Percentiles rank a stretch among this genome's conserved stretches.
Conservation (phyloP, 2,888 invertebrate species). For the Mythimna ferrago region DNA sequence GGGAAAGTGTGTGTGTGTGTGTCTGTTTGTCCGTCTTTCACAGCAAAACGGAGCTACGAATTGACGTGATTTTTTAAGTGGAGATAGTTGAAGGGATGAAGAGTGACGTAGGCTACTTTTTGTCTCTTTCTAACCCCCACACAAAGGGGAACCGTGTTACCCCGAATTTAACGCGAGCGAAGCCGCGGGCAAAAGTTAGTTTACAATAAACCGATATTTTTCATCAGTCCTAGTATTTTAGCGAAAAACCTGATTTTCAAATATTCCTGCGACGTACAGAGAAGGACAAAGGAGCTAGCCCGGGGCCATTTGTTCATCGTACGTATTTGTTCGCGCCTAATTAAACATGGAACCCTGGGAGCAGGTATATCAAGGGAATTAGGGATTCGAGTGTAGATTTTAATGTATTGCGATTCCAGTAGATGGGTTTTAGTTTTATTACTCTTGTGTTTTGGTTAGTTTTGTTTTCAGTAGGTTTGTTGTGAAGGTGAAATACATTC, state of each 20-base stretch:
- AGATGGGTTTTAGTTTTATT: conserved; percentile 56
- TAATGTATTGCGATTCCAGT: conserved; percentile 65
- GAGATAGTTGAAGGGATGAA: too few species aligned
- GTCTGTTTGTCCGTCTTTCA: too few species aligned
- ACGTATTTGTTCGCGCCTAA: conserved; percentile 89
- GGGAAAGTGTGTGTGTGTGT: too few species aligned
- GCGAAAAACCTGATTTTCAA: background rate
- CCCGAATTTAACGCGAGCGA: too few species aligned
- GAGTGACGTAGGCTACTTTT: too few species aligned
- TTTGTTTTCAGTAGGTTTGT: conserved; percentile 27
- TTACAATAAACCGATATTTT: background rate
- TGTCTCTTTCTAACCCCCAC: too few species aligned
- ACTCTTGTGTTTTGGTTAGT: conserved; percentile 45
- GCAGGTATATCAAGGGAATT: conserved; percentile 77
- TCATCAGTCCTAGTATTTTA: background rate
- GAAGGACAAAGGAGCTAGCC: conserved; percentile 86
- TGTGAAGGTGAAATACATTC: conserved; percentile 10
- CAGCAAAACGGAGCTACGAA: too few species aligned
- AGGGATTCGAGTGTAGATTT: conserved; percentile 71
- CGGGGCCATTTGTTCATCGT: conserved; percentile 85
- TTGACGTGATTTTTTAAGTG: too few species aligned
- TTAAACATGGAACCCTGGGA: conserved; percentile 85
- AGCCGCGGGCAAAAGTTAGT: too few species aligned
- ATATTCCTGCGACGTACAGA: conserved; percentile 56
- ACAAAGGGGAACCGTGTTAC: too few species aligned